phyloP scores from a whole-genome alignment of 1,140 invertebrate genomes.

The Anastatus disparis region DNA sequence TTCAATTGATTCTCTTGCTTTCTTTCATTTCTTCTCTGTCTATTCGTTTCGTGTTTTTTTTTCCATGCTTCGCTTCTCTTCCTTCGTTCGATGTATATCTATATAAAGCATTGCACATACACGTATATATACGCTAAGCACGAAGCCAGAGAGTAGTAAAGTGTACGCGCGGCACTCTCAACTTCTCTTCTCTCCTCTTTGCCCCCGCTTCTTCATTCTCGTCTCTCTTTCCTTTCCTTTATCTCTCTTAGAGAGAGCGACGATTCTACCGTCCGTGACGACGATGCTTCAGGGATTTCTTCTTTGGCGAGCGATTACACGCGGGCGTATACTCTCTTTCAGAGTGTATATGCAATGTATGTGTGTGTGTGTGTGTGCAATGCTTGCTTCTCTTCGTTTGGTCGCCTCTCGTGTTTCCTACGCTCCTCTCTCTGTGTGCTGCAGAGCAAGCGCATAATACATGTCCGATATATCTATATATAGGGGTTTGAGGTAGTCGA shows the following conservation, averaged over 20 bases:
- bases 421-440: constrained; percentile 14
- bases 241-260: neutral
- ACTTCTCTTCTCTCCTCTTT: neutral
- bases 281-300: constrained; percentile 47
- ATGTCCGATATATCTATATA: neutral
- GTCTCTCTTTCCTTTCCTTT: too few species aligned
- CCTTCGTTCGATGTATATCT: constrained; percentile 1
- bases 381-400: neutral
- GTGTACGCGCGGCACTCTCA: constrained; percentile 3
- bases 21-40: too few species aligned
- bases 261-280: neutral
- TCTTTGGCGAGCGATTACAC: constrained; percentile 44
- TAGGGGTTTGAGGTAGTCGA: too few species aligned
- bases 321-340: constrained; percentile 34
- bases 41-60: too few species aligned
- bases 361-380: constrained; percentile 18
- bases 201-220: too few species aligned
- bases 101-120: neutral
- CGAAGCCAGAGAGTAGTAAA: constrained; percentile 15
- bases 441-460: too few species aligned
- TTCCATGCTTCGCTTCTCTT: constrained; percentile 15
- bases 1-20: neutral
- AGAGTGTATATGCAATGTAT: too few species aligned
- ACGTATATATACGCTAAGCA: neutral
- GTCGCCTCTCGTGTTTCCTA: constrained; percentile 20